Base-by-base conservation (phyloP, 2,113 vertebrate genomes). In the Phalacrocorax brasilianus region DNA sequence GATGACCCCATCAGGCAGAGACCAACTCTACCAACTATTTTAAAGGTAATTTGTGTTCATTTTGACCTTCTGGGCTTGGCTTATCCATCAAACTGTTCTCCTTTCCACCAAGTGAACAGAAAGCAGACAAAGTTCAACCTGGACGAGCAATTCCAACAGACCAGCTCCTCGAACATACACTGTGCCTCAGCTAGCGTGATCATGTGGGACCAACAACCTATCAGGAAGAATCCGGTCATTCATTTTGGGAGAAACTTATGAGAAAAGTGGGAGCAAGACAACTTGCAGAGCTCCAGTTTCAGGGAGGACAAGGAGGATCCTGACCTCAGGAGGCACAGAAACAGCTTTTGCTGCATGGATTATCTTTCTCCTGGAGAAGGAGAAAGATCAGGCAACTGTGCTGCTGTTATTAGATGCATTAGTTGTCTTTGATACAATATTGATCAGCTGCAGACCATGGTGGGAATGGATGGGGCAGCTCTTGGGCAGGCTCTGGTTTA, bases 41-140 rank as follows among this genome's bases (percentile, higher is more conserved):
- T 58, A 65, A 79, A 94, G 73, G 68, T 83, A 63, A 94, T 93
- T 95, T 84, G 72, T 75, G 52, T 32, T 92, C 70, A 61, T 78
- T 84, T 68, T 85, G 86, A 93, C 74, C 82, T 67, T 56, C 77
- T 50, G 87, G 44, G 71, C 77, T 91, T 88, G 73, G 59, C 28
- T 91, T 91, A 91, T 88, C 68, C 66, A 85, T 85, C 93, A 96
- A 58, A 74, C 50, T 38, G 9, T 35, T 91, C 65, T 89, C 28
- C 49, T 86, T 82, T 50, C 45, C 44, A 83, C 30, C 53, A 91
- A 88, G 59, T 35, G 76, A 89, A 74, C 12, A 45, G 84, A 88
- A 91, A 92, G 70, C 45, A 89, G 70, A 30, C 49, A 52, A 47
- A 91, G 85, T 65, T 80, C 5, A 16, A 55, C 35, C 58, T 7